Conservation (phyloP, 1,140 invertebrate species). For the Drosophila cardini region DNA sequence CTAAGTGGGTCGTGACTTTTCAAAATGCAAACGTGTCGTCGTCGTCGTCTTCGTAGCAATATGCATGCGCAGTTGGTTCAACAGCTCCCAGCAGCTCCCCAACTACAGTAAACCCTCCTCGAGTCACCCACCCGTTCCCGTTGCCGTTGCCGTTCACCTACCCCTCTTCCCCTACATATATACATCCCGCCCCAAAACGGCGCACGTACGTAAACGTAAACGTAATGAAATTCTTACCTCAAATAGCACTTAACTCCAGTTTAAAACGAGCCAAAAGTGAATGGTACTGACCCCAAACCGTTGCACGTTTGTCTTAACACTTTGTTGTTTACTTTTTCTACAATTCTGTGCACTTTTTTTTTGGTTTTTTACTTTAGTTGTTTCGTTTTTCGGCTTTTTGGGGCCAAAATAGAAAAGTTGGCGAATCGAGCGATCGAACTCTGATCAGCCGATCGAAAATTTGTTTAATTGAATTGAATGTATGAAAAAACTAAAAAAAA, state of each 20-base stretch:
- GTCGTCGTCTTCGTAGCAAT: conserved; percentile 55
- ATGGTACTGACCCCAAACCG: conserved; percentile 82
- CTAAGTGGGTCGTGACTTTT: conserved; percentile 83
- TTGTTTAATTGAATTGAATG: conserved; percentile 80
- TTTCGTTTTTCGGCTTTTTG: conserved; percentile 43
- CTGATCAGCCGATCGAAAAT: conserved; percentile 67
- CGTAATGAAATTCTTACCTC: conserved; percentile 82
- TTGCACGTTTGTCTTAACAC: conserved; percentile 82
- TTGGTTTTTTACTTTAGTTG: conserved; percentile 11
- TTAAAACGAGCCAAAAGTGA: conserved; percentile 83
- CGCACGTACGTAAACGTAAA: conserved; percentile 79
- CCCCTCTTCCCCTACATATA: conserved; percentile 1
- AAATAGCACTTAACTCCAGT: conserved; percentile 83
- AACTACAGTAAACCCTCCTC: background rate
- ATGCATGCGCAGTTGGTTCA: conserved; percentile 63
- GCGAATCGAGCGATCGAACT: conserved; percentile 47
- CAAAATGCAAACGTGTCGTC: conserved; percentile 81
- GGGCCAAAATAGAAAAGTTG: conserved; percentile 77
- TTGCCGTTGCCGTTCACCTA: background rate
- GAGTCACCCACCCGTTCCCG: background rate
- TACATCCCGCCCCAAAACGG: conserved; percentile 51
- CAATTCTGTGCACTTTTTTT: conserved; percentile 55
- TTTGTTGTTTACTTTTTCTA: conserved; percentile 78
- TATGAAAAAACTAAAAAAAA: conserved; percentile 40
- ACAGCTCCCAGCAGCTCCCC: conserved; percentile 27